Conservation (phyloP, 2,113 vertebrate genomes). For the Neolamprologus falcicula region DNA sequence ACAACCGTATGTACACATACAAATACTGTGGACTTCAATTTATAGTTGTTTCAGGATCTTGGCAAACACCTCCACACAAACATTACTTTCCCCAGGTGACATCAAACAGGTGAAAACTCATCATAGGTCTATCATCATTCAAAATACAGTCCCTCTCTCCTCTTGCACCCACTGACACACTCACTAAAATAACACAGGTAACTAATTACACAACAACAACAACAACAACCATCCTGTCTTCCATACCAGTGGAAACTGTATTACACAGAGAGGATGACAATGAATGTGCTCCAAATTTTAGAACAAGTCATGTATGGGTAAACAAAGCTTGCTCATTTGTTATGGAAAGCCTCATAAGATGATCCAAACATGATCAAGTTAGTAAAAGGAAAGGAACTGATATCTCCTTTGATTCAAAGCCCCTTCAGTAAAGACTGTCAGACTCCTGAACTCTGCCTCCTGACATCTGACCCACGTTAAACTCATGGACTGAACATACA, state of each 20-base stretch:
- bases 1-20: neutral
- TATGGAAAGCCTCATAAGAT: neutral
- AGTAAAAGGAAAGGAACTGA: neutral
- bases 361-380: neutral
- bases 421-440: neutral
- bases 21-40: conserved; percentile 9
- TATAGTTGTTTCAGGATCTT: conserved; percentile 20
- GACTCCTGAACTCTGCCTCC: no score
- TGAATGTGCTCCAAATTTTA: neutral
- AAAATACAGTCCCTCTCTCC: neutral
- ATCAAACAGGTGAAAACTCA: neutral
- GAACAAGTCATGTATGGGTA: neutral
- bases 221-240: neutral
- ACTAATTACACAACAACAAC: neutral
- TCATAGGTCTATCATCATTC: neutral
- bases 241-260: neutral
- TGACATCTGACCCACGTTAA: no score
- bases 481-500: no score
- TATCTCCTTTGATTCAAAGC: neutral
- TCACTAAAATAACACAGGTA: neutral
- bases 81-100: neutral
- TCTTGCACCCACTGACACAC: neutral
- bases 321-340: neutral
- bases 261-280: neutral
- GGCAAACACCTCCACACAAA: conserved; percentile 19